phyloP scores from a whole-genome alignment of 2,797 vertebrate genomes.

The Borostomias antarcticus region DNA sequence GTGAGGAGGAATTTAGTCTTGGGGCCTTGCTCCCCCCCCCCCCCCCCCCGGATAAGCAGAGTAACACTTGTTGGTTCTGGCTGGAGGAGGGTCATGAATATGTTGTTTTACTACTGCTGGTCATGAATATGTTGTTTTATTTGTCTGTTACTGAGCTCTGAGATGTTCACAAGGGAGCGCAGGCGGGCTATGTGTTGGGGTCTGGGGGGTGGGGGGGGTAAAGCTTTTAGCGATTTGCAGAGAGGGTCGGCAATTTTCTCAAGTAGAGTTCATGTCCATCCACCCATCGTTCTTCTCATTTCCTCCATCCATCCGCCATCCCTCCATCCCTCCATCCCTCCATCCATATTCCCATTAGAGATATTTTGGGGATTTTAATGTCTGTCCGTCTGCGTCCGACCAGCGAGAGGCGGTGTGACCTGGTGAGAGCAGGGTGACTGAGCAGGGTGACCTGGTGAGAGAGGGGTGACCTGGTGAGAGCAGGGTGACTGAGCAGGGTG shows the following conservation, averaged over 20 bases:
- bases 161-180: neutral
- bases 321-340: conserved; percentile 19
- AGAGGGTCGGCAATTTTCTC: conserved; percentile 14
- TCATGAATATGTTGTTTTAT: conserved; percentile 12
- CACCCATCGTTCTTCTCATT: too few relatives aligned
- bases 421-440: conserved; percentile 19
- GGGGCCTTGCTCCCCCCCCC: neutral
- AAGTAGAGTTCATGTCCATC: neutral
- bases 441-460: too few relatives aligned
- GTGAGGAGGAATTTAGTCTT: neutral
- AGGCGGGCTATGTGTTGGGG: neutral
- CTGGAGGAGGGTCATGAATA: neutral
- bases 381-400: conserved; percentile 25
- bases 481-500: conserved; percentile 20
- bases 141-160: conserved; percentile 23
- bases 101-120: neutral
- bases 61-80: conserved; percentile 10
- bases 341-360: conserved; percentile 21
- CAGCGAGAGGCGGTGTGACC: too few relatives aligned
- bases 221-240: conserved; percentile 3
- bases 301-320: neutral
- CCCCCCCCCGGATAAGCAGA: neutral
- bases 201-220: neutral
- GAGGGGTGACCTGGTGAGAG: conserved; percentile 28
- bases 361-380: conserved; percentile 45